A percentile compares a stretch with the other conserved stretches of the same genome.
These are phyloP conservation scores for Cyanoliseus patagonus DNA, from an alignment of 2,113 vertebrate genomes.

Conservation along the genomic window DNA sequence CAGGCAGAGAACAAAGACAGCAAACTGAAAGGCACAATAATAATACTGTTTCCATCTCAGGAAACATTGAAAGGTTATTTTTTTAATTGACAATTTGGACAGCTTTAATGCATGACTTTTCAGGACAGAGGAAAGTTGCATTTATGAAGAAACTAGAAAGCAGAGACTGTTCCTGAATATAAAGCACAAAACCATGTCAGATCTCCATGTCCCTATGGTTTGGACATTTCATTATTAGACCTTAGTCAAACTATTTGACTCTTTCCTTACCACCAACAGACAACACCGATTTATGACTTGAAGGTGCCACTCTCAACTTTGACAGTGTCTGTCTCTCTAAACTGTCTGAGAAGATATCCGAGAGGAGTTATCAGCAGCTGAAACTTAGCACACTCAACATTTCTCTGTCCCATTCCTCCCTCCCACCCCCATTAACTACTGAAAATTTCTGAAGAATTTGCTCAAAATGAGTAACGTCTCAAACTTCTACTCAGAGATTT, in stretches of 20 bases:
- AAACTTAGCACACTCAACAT: neutral
- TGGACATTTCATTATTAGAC: neutral
- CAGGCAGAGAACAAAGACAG: slow-evolving; percentile 43
- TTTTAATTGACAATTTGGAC: neutral
- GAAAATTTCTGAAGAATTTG: neutral
- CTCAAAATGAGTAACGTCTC: neutral
- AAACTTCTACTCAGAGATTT: neutral
- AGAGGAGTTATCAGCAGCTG: neutral
- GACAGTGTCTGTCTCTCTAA: neutral
- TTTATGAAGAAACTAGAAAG: neutral
- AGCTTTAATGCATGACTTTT: slow-evolving; percentile 13
- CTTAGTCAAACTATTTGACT: neutral
- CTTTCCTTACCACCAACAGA: neutral
- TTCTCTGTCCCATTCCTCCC: neutral
- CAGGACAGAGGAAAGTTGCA: neutral
- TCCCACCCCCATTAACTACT: neutral
- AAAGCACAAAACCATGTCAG: neutral
- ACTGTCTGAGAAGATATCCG: neutral
- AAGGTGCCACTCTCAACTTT: neutral
- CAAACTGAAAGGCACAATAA: slow-evolving; percentile 55
- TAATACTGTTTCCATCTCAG: slow-evolving; percentile 38
- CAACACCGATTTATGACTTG: neutral
- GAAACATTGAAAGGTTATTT: slow-evolving; percentile 7
- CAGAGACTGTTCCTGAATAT: neutral
- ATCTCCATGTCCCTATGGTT: neutral